Evolutionary conservation across 2,113 vertebrate genomes (phyloP), one percentile per base, ranked within the genome.

Genomic region (Motacilla tschutschensis): DNA sequence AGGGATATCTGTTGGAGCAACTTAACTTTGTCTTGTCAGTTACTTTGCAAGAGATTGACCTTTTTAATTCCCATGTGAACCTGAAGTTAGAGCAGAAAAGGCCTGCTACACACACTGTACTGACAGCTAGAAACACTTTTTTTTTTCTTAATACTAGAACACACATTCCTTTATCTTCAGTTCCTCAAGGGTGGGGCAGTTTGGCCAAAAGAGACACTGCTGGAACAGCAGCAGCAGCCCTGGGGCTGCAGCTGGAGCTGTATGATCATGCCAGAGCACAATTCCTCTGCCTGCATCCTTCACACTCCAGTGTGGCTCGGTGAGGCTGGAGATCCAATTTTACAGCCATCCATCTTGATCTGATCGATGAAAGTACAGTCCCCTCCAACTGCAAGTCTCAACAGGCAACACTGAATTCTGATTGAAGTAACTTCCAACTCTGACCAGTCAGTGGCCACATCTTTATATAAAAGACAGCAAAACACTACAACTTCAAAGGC

Each of bases 61-160:
- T 91, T 94, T 93, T 74, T 67, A 85, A 91, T 87, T 91, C 79
- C 79, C n/a, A 18, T 8, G n/a, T 22, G 69, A 83, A 77, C 43
- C 63, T 64, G n/a, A 87, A 75, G 53, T 85, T 66, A 17, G 5
- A 40, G 67, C 60, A 82, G 69, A 71, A 79, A 71, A 77, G 75
- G n/a, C 43, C 75, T 41, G 78, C 72, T 77, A 71, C 35, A 51
- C 20, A 80, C 31, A 26, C 50, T 29, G 17, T 38, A 60, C 57
- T 75, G 64, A 59, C 60, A 90, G 58, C 29, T 41, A 87, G 18
- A 79, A 74, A 70, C 10, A 7, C 4, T 10, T 50, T 20, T 22
- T 40, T 41, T 60, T 81, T 76, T 44, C 29, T 73, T 54, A 48
- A 48, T 44, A 73, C 15, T 46, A 22, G 55, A 84, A 84, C 38